Conservation (phyloP, 2,113 vertebrate species). For the Colossoma macropomum region DNA sequence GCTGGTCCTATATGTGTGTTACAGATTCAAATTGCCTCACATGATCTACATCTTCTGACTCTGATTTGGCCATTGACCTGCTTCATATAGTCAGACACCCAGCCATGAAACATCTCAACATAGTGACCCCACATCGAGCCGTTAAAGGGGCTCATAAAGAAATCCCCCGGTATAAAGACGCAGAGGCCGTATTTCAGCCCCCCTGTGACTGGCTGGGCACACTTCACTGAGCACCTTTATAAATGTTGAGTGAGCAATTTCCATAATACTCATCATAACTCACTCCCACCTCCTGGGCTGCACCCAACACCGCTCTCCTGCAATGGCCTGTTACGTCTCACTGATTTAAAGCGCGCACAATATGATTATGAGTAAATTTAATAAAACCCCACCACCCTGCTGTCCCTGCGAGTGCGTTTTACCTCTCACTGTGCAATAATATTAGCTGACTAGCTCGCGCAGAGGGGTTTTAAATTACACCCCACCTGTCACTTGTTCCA, state of each 20-base stretch:
- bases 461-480: conserved; percentile 53
- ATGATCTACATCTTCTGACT: too few species aligned
- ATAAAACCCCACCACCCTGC: conserved; percentile 33
- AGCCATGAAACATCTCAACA: neutral
- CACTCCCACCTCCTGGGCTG: neutral
- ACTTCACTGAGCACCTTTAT: conserved; percentile 8
- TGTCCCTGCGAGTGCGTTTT: conserved; percentile 1
- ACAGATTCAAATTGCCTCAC: too few species aligned
- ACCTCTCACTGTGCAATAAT: conserved; percentile 12
- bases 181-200: neutral
- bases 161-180: neutral
- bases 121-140: neutral
- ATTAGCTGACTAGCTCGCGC: conserved; percentile 36
- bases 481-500: conserved; percentile 57
- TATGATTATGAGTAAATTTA: conserved; percentile 49
- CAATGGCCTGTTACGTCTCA: conserved; percentile 15
- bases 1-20: too few species aligned
- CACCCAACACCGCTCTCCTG: neutral
- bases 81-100: neutral
- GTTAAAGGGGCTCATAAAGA: neutral
- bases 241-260: conserved; percentile 12
- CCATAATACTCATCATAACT: neutral
- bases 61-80: neutral
- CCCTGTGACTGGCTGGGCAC: neutral
- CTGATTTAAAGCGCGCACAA: conserved; percentile 43